phyloP scores from a whole-genome alignment of 2,113 vertebrate species.

The Platanista minor region DNA sequence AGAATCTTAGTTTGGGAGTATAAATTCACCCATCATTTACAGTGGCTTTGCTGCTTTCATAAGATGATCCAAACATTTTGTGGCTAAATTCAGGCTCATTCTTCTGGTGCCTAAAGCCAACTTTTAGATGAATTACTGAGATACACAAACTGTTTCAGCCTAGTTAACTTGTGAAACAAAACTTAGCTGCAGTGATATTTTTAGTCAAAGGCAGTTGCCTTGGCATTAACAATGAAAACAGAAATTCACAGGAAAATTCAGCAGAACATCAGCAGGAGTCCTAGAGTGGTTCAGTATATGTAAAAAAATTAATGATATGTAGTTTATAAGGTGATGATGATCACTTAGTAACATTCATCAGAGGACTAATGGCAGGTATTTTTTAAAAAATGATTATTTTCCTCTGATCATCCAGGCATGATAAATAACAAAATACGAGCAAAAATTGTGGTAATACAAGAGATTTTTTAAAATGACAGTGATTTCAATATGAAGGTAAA shows the following conservation, averaged over 20 bases:
- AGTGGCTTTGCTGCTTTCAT: background rate
- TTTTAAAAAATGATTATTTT: background rate
- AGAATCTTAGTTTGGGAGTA: background rate
- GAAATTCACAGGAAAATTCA: background rate
- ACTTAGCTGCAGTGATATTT: background rate
- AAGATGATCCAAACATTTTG: background rate
- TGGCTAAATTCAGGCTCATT: background rate
- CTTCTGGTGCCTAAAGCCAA: background rate
- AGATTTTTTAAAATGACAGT: background rate
- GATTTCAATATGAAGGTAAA: background rate
- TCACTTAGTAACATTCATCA: background rate
- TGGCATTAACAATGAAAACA: background rate
- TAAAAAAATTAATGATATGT: background rate
- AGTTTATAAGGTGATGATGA: background rate
- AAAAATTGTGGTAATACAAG: background rate
- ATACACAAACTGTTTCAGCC: background rate
- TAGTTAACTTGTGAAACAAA: conserved; percentile 1
- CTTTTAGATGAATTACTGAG: conserved; percentile 9
- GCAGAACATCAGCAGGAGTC: background rate
- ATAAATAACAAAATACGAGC: background rate
- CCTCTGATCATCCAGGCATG: background rate
- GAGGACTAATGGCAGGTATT: background rate
- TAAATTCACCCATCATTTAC: background rate
- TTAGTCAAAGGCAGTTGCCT: background rate
- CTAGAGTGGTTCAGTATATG: background rate